Conservation (phyloP, 2,888 invertebrate genomes). For the Phragmatobia fuliginosa region DNA sequence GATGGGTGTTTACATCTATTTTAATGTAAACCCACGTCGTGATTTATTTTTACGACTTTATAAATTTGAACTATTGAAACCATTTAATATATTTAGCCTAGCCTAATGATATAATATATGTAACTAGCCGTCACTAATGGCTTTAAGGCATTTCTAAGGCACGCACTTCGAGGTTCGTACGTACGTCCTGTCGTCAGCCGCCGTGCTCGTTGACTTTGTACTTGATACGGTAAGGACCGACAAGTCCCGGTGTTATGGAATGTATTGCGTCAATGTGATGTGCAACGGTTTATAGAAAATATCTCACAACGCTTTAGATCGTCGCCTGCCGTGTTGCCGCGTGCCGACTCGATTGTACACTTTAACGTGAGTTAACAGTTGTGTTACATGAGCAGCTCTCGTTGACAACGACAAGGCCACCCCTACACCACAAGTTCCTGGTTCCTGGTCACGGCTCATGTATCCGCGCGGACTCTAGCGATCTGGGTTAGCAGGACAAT, state of each 20-base stretch:
- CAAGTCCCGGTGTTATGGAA: background rate
- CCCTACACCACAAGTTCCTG: background rate
- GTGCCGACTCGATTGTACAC: background rate
- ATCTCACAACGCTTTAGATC: slow-evolving; percentile 10
- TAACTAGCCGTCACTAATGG: background rate
- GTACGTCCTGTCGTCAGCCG: background rate
- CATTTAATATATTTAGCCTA: background rate
- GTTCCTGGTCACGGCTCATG: background rate
- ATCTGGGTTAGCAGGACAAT: background rate
- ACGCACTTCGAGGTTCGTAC: background rate
- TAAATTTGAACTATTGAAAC: background rate
- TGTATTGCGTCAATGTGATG: background rate
- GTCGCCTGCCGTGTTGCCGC: background rate
- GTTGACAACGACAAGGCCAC: background rate
- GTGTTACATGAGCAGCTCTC: background rate
- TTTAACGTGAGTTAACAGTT: background rate
- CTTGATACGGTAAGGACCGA: background rate
- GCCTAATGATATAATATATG: no score
- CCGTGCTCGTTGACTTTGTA: background rate
- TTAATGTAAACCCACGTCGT: background rate
- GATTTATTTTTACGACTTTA: background rate
- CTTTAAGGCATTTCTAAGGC: background rate
- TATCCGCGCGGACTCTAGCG: background rate
- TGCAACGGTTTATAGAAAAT: background rate
- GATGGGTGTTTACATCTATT: background rate